Conservation (phyloP, 2,113 vertebrate species). For the human region DNA sequence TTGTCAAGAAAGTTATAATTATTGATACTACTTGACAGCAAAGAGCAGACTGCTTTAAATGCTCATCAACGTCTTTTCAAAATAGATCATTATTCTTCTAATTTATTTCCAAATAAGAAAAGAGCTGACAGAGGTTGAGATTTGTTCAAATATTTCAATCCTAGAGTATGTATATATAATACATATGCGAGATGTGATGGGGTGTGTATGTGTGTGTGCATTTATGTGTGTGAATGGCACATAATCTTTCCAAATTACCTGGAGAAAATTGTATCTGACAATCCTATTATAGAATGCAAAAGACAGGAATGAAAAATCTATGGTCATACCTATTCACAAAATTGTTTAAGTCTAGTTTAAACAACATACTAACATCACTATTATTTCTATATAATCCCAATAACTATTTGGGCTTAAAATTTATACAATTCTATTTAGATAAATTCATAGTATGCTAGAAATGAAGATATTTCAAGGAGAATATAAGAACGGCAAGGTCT, state of each 20-base stretch:
- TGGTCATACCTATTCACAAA: not conserved
- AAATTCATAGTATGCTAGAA: not conserved
- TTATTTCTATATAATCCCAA: not conserved
- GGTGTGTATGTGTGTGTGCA: not conserved
- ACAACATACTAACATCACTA: not conserved
- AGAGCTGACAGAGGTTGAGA: not conserved
- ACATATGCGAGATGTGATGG: not conserved
- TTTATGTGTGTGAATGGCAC: not conserved
- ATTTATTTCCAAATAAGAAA: not conserved
- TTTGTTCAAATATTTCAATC: not conserved
- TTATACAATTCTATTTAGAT: not conserved
- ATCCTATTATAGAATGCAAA: not conserved
- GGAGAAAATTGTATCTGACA: constrained; percentile 45
- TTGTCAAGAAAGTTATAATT: not conserved
- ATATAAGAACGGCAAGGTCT: not conserved
- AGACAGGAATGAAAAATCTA: constrained; percentile 26
- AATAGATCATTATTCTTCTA: not conserved
- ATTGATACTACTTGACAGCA: not conserved
- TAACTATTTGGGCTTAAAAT: constrained; percentile 8
- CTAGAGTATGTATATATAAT: not conserved
- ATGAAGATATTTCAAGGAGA: not conserved
- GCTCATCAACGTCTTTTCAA: not conserved
- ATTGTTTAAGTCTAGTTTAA: constrained; percentile 8
- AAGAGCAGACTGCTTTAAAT: not conserved
- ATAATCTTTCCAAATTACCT: not conserved